phyloP scores from a whole-genome alignment of 2,113 vertebrate genomes.

The Cheilinus undulatus region DNA sequence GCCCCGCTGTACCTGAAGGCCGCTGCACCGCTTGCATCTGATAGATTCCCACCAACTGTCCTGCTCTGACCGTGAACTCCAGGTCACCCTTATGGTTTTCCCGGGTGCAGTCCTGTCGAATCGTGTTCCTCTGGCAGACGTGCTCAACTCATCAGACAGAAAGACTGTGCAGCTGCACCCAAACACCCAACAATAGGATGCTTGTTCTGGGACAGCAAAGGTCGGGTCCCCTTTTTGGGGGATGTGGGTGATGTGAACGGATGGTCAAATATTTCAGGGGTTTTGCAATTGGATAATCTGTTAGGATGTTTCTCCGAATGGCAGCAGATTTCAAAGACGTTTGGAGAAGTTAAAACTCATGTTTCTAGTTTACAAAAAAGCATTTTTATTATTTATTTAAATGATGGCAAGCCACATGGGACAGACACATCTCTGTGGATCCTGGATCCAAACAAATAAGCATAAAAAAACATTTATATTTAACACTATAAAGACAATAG shows the following conservation, averaged over 20 bases:
- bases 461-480: too few relatives aligned
- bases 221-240: slow-evolving; percentile 58
- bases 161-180: slow-evolving; percentile 79
- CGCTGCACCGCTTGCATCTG: slow-evolving; percentile 43
- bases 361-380: too few relatives aligned
- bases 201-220: slow-evolving; percentile 75
- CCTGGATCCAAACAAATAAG: too few relatives aligned
- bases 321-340: not conserved
- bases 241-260: slow-evolving; percentile 68
- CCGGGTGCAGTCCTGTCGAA: slow-evolving; percentile 51
- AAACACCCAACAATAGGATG: slow-evolving; percentile 78
- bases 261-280: slow-evolving; percentile 67
- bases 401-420: too few relatives aligned
- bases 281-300: slow-evolving; percentile 68
- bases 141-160: slow-evolving; percentile 69
- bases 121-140: slow-evolving; percentile 70
- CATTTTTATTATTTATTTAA: too few relatives aligned
- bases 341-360: not conserved
- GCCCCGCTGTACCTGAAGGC: slow-evolving; percentile 51
- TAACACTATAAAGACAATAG: too few relatives aligned
- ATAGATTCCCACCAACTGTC: slow-evolving; percentile 61
- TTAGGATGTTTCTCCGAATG: slow-evolving; percentile 61
- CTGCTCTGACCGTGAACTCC: slow-evolving; percentile 66
- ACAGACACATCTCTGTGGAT: too few relatives aligned
- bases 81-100: slow-evolving; percentile 50